phyloP scores from a whole-genome alignment of 2,113 vertebrate species.

The Egretta garzetta region DNA sequence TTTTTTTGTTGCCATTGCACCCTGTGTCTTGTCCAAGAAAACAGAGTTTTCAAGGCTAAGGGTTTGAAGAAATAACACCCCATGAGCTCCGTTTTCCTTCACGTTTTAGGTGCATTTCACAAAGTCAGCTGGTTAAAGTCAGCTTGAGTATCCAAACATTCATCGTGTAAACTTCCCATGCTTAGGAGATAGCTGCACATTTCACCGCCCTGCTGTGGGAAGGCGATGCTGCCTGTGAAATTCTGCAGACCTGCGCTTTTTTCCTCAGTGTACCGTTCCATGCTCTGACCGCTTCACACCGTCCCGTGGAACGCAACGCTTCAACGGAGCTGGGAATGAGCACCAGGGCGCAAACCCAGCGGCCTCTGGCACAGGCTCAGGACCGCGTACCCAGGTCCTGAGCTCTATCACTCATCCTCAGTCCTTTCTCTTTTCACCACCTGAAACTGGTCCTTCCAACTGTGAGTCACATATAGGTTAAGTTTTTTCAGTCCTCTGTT shows the following conservation, averaged over 20 bases:
- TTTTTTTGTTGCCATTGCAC: not conserved
- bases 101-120: not conserved
- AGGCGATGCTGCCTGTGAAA: not conserved
- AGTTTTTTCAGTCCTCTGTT: not conserved
- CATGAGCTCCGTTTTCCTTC: not conserved
- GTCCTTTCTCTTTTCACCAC: not conserved
- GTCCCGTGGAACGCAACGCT: accelerated
- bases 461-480: accelerated
- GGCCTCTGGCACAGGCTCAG: not conserved
- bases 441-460: not conserved
- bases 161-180: constrained; percentile 46
- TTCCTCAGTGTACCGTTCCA: not conserved
- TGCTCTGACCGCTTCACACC: not conserved
- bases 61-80: not conserved
- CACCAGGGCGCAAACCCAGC: not conserved
- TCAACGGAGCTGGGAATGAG: not conserved
- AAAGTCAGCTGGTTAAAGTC: constrained; percentile 40
- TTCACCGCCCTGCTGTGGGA: not conserved
- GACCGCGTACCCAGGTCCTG: accelerated
- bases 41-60: not conserved
- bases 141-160: not conserved
- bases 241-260: not conserved
- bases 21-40: not conserved
- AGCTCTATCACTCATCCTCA: not conserved
- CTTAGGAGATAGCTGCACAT: not conserved